Evolutionary conservation across 2,888 invertebrate species (phyloP).

Genomic region (Drosophila prostipennis): DNA sequence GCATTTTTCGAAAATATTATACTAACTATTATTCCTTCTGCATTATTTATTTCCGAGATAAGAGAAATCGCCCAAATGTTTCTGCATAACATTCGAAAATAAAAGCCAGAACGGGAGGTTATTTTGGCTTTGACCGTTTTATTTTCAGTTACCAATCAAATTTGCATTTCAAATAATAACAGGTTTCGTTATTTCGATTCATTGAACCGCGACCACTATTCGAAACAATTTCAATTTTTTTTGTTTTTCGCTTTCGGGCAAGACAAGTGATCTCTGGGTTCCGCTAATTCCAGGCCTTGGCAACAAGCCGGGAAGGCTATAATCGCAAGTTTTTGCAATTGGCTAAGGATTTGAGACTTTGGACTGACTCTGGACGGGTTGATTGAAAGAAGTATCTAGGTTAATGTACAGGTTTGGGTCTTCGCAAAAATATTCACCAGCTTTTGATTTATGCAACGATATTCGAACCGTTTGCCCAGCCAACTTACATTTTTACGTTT

Average conservation of each 20-base stretch:
- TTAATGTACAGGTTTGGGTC: slow-evolving; percentile 31
- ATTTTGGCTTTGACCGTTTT: slow-evolving; percentile 8
- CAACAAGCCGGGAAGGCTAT: slow-evolving; percentile 10
- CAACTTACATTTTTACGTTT: not conserved
- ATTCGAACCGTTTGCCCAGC: not conserved
- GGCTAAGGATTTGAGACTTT: slow-evolving; percentile 22
- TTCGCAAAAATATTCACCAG: slow-evolving; percentile 26
- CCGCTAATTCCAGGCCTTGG: slow-evolving; percentile 29
- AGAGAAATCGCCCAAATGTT: not conserved
- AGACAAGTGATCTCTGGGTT: slow-evolving; percentile 21
- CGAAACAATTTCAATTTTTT: slow-evolving; percentile 35
- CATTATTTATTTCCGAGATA: not conserved
- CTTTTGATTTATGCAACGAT: slow-evolving; percentile 4
- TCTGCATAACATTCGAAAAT: not conserved
- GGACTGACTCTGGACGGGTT: slow-evolving; percentile 11
- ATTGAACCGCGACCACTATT: slow-evolving; percentile 38
- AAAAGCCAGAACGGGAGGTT: slow-evolving; percentile 4
- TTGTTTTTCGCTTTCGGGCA: slow-evolving; percentile 12
- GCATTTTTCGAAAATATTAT: not conserved
- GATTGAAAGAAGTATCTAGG: slow-evolving; percentile 26
- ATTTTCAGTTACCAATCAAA: slow-evolving; percentile 41
- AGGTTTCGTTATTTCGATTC: slow-evolving; percentile 54
- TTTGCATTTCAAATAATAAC: slow-evolving; percentile 55
- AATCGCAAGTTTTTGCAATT: slow-evolving; percentile 7
- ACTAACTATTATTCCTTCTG: not conserved